Evolutionary conservation across 1,140 invertebrate genomes (phyloP).

Genomic region (Apolygus lucorum): DNA sequence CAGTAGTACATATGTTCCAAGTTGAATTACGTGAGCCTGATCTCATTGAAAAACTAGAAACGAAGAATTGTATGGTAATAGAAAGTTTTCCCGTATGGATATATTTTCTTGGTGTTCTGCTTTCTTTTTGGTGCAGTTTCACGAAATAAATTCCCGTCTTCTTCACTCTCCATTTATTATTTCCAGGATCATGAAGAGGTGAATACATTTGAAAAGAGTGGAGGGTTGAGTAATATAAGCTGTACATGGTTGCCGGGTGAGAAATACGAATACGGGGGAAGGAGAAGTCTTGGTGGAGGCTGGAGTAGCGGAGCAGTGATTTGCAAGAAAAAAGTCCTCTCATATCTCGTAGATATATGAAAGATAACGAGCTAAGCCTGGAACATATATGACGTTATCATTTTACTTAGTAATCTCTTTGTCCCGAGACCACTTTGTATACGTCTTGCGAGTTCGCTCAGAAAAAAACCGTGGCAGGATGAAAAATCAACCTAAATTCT

Average conservation of each 20-base stretch:
- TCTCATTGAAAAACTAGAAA: too few species aligned
- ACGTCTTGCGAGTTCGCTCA: too few species aligned
- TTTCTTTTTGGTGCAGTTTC: too few species aligned
- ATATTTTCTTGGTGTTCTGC: too few species aligned
- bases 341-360: background rate
- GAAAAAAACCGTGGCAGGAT: too few species aligned
- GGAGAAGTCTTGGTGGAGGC: background rate
- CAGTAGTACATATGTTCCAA: too few species aligned
- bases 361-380: background rate
- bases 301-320: background rate
- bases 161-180: too few species aligned
- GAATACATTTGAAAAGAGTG: background rate
- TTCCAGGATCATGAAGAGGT: background rate
- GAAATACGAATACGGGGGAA: background rate
- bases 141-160: too few species aligned
- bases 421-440: background rate
- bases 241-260: background rate
- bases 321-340: background rate
- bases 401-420: background rate
- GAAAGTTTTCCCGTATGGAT: too few species aligned
- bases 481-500: too few species aligned
- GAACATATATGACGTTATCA: background rate
- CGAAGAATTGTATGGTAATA: too few species aligned
- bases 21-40: too few species aligned
- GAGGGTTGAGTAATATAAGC: background rate